Evolutionary conservation across 2,113 vertebrate genomes (phyloP).

Genomic region (Ceratotherium simum): DNA sequence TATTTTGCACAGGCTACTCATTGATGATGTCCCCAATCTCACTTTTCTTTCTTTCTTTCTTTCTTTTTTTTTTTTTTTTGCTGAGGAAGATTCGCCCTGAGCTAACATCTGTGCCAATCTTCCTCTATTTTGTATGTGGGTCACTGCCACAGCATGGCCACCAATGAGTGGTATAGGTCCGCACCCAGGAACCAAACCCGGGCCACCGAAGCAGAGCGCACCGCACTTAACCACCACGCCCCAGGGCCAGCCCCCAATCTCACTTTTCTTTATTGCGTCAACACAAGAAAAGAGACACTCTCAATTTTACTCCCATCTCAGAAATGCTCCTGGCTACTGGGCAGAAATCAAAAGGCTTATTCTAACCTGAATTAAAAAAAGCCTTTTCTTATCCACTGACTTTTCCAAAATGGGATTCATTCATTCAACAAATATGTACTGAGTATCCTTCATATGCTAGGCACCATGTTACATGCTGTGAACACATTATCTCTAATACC

Average conservation of each 20-base stretch:
- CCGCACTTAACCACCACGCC: too few species aligned
- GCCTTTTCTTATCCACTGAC: conserved; percentile 15
- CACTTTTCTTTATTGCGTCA: neutral
- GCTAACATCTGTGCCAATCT: too few species aligned
- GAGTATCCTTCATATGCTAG: neutral
- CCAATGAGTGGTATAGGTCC: too few species aligned
- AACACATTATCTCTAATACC: neutral
- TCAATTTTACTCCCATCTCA: conserved; percentile 30
- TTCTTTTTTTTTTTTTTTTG: too few species aligned
- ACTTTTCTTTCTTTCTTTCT: neutral
- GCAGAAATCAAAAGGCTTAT: conserved; percentile 52
- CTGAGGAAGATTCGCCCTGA: too few species aligned
- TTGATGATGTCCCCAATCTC: neutral
- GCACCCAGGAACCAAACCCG: too few species aligned
- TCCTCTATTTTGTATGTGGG: too few species aligned
- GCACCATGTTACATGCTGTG: neutral
- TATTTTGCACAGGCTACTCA: neutral
- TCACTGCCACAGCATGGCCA: too few species aligned
- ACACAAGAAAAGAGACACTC: conserved; percentile 16
- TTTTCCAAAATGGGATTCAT: conserved; percentile 35
- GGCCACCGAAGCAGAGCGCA: too few species aligned
- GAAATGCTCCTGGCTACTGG: conserved; percentile 48
- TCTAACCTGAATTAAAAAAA: conserved; percentile 46
- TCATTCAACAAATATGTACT: conserved; percentile 15
- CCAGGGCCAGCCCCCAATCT: neutral